These are phyloP conservation scores for Melopsittacus undulatus DNA, from an alignment of 2,797 vertebrate species.

Conservation along the genomic window DNA sequence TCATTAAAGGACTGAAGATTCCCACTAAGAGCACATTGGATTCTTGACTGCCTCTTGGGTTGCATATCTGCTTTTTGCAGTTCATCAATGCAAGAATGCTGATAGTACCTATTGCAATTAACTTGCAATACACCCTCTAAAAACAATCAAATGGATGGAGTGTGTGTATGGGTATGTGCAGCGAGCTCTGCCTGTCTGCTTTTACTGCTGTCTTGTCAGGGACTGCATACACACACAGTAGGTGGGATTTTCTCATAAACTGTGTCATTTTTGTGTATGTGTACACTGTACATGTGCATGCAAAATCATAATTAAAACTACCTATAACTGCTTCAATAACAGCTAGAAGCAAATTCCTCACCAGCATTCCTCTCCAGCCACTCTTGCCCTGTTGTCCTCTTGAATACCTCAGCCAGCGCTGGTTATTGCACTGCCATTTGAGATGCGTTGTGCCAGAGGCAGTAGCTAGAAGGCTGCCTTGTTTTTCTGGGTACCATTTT, in stretches of 20 bases:
- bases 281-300: not conserved
- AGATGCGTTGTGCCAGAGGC: slow-evolving; percentile 40
- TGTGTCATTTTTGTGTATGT: not conserved
- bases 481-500: slow-evolving; percentile 48
- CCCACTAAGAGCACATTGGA: not conserved
- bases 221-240: accelerated
- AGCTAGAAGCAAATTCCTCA: not conserved
- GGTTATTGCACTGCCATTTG: not conserved
- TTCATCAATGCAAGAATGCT: not conserved
- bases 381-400: not conserved
- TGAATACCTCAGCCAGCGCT: not conserved
- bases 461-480: slow-evolving; percentile 42
- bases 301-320: not conserved
- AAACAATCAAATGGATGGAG: not conserved
- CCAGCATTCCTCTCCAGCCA: slow-evolving; percentile 2
- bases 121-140: not conserved
- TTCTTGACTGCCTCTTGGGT: not conserved
- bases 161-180: not conserved
- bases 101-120: not conserved
- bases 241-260: not conserved
- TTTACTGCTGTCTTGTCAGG: not conserved
- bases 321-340: not conserved
- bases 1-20: slow-evolving; percentile 31
- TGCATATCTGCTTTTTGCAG: not conserved
- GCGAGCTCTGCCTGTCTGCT: not conserved